Conservation (phyloP, 2,888 invertebrate species). For the Alitta virens region DNA sequence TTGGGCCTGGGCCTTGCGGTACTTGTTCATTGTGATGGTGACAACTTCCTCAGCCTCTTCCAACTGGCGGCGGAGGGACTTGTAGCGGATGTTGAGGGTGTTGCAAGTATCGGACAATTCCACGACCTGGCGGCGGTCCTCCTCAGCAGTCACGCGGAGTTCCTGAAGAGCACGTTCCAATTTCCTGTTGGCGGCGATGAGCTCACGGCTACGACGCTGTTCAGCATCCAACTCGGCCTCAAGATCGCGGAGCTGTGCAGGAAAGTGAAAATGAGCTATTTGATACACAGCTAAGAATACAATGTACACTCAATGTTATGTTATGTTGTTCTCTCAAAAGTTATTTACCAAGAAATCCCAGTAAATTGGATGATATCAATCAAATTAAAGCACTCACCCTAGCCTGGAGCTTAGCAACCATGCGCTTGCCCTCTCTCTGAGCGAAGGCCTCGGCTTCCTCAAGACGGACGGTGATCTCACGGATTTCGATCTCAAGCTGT, state of each 20-base stretch:
- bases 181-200: conserved; percentile 47
- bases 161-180: conserved; percentile 52
- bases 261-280: background rate
- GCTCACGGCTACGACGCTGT: conserved; percentile 51
- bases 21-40: conserved; percentile 57
- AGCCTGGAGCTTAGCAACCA: conserved; percentile 55
- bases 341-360: too few species aligned
- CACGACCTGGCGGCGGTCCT: conserved; percentile 47
- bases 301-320: too few species aligned
- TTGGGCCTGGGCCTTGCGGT: conserved; percentile 54
- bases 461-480: conserved; percentile 56
- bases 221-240: conserved; percentile 55
- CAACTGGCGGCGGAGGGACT: conserved; percentile 54
- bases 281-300: too few species aligned
- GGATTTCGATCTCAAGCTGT: conserved; percentile 56
- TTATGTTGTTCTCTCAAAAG: too few species aligned
- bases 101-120: conserved; percentile 50
- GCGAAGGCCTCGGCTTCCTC: conserved; percentile 58
- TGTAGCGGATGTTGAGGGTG: conserved; percentile 48
- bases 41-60: conserved; percentile 57
- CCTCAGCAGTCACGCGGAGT: conserved; percentile 45
- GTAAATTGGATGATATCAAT: too few species aligned
- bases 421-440: conserved; percentile 55
- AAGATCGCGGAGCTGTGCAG: conserved; percentile 52
- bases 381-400: conserved; percentile 37